phyloP scores from a whole-genome alignment of 2,888 invertebrate genomes.

The Tolmerus cingulatus region DNA sequence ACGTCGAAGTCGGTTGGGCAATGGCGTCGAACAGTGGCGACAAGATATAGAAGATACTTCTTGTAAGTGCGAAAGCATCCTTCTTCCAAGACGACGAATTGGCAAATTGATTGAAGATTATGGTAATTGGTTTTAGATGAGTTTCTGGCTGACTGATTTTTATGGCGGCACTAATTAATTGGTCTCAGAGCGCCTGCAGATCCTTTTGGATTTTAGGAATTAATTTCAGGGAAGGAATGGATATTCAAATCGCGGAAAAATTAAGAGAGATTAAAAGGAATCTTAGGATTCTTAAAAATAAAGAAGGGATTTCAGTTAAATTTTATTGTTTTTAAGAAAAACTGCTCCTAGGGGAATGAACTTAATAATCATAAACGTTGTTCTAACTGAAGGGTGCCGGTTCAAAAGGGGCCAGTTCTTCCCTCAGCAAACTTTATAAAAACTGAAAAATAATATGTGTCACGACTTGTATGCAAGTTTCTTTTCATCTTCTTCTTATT shows the following conservation, averaged over 20 bases:
- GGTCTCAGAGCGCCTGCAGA: constrained; percentile 1
- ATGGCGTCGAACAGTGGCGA: background rate
- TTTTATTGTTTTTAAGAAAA: background rate
- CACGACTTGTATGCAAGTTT: too few relatives aligned
- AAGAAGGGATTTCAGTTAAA: background rate
- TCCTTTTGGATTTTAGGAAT: background rate
- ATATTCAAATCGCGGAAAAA: background rate
- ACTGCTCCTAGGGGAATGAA: background rate
- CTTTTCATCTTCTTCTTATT: too few relatives aligned
- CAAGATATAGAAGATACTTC: background rate
- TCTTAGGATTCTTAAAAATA: background rate
- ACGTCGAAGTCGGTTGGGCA: background rate
- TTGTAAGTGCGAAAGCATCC: background rate
- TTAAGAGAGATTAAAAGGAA: background rate
- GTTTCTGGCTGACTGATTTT: constrained; percentile 48
- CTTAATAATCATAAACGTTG: too few relatives aligned
- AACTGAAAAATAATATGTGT: too few relatives aligned
- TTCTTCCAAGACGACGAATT: constrained; percentile 44
- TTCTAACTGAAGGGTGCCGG: too few relatives aligned
- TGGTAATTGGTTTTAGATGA: constrained; percentile 48
- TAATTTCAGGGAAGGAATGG: constrained; percentile 14
- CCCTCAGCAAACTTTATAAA: too few relatives aligned
- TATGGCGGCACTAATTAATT: constrained; percentile 48
- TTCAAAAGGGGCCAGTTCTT: too few relatives aligned
- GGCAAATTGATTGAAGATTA: constrained; percentile 50